Base-by-base conservation (phyloP, 1,140 invertebrate species). In the Euura saliciscinereae region DNA sequence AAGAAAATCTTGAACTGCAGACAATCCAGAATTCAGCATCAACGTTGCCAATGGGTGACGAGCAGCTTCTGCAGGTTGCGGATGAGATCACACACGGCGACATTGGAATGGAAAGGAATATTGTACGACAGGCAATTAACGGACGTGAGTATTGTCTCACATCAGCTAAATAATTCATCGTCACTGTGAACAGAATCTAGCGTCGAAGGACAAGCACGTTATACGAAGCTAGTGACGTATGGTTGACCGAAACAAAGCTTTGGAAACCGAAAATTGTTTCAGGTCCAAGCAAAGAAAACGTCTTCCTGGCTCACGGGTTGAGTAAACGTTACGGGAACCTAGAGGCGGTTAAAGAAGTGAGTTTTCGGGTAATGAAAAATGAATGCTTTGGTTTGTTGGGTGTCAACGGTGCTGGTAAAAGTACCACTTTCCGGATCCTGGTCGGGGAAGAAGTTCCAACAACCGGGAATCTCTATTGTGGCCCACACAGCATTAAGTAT, bases 381-480 rank as follows among this genome's bases (percentile, higher is more conserved):
- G 93, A 95, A 85, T 97, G 95, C 83, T 96, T 97, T 87, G 96
- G 95, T 2, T 86, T 97, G 13, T 80, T 96, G 2, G 95, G 95
- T 2, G 86, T 89, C 2, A 92, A 92, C 75, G 97, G 96, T 1
- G 96, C 97, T 4, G 97, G 97, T 4, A 98, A 98, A 87, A 96
- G 96, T 4, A 95, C 95, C 8, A 97, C 95, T 5, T 97, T 98
- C 77, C 93, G 93, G 79, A 94, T 95, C 92, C 83, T 95, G 68
- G 95, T 94, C 2, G 93, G 93, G 11, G 92, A 93, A 79, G 85
- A 89, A 64, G 79, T 83, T 68, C 87, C 92, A 4, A 90, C 90
- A 13, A 76, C 76, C 42, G 92, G 92, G 45, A 78, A 73, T 13
- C 71, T 76, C 42, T 76, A 73, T 46, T 43, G 75, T 13, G 77